These are phyloP conservation scores for Cacajao melanocephalus DNA, from an alignment of 2,797 vertebrate genomes.

Conservation along the genomic window DNA sequence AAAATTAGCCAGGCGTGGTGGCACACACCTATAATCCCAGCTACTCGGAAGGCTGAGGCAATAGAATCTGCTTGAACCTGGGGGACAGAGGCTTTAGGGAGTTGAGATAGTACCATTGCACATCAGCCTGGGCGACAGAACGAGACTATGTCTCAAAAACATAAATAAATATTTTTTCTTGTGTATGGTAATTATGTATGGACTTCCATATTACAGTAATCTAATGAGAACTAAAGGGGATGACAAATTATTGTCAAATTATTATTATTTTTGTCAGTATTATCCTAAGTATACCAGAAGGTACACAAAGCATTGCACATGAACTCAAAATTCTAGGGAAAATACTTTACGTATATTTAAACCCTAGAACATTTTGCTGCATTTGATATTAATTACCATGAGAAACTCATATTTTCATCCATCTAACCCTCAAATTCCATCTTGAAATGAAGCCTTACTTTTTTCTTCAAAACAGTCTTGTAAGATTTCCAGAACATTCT, in stretches of 20 bases:
- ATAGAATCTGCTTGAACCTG: background rate
- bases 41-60: background rate
- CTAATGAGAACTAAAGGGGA: background rate
- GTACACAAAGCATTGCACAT: background rate
- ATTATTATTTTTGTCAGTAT: background rate
- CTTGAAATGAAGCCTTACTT: slow-evolving; percentile 80
- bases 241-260: background rate
- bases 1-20: background rate
- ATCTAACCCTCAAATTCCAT: background rate
- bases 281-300: background rate
- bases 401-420: slow-evolving; percentile 52
- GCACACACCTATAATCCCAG: background rate
- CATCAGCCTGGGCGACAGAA: background rate
- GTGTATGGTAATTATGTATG: background rate
- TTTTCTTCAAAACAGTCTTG: slow-evolving; percentile 82
- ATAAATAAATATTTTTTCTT: background rate
- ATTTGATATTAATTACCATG: slow-evolving; percentile 9
- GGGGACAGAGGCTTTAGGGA: background rate
- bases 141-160: background rate
- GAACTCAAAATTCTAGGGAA: slow-evolving; percentile 10
- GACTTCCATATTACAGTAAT: slow-evolving; percentile 9
- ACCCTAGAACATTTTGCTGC: slow-evolving; percentile 13
- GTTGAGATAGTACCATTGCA: background rate
- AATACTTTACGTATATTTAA: slow-evolving; percentile 31
- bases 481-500: slow-evolving; percentile 78